These are phyloP conservation scores for Petrocephalus sullivani DNA, from an alignment of 2,797 vertebrate genomes.

Conservation along the genomic window DNA sequence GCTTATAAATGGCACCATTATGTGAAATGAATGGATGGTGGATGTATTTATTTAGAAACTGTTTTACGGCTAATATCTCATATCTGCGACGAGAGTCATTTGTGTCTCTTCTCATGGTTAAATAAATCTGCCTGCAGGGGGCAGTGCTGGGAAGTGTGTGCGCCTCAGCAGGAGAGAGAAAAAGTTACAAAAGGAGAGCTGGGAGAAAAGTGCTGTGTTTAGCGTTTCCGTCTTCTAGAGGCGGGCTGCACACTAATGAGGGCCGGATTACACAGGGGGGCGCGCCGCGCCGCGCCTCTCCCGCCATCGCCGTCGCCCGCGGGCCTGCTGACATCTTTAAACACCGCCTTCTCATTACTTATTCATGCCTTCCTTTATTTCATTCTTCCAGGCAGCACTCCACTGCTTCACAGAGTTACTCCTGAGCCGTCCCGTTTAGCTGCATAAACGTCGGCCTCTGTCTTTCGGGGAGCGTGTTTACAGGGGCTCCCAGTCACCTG, in stretches of 20 bases:
- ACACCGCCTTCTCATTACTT: conserved; percentile 35
- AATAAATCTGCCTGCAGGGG: conserved; percentile 17
- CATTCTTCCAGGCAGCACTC: conserved; percentile 33
- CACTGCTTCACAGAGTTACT: conserved; percentile 28
- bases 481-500: conserved; percentile 36
- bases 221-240: conserved; percentile 40
- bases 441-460: conserved; percentile 30
- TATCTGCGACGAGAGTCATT: conserved; percentile 6
- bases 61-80: background rate
- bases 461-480: conserved; percentile 39
- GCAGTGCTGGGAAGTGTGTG: conserved; percentile 15
- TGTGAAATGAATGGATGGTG: background rate
- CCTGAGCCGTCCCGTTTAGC: conserved; percentile 46
- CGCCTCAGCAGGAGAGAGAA: conserved; percentile 20
- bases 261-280: conserved; percentile 36
- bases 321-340: conserved; percentile 59
- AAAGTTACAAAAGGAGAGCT: conserved; percentile 22
- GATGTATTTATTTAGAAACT: conserved; percentile 1
- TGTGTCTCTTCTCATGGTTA: conserved; percentile 27
- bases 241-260: conserved; percentile 55
- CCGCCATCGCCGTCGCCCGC: conserved; percentile 35
- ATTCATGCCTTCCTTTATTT: conserved; percentile 28
- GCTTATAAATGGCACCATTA: background rate
- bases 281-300: conserved; percentile 20
- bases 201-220: conserved; percentile 41